Conservation (phyloP, 2,797 vertebrate species). For the Euphonia xanthogaster region DNA sequence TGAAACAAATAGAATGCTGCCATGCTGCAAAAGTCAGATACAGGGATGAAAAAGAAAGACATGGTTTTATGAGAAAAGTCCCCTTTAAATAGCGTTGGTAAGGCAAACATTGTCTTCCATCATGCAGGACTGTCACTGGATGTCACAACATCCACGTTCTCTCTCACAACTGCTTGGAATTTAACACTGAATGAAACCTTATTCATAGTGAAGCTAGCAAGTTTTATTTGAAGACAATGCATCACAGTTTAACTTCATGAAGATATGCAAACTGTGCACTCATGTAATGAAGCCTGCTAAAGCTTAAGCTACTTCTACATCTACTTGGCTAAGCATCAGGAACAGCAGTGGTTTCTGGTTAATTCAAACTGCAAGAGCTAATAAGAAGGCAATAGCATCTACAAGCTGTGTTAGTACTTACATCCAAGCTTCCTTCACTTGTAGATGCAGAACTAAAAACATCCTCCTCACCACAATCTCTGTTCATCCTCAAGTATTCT, state of each 20-base stretch:
- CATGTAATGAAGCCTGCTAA: not conserved
- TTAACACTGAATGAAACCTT: not conserved
- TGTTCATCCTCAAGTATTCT: slow-evolving; percentile 32
- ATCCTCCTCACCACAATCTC: slow-evolving; percentile 67
- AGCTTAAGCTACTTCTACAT: not conserved
- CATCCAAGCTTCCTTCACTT: slow-evolving; percentile 65
- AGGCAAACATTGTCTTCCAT: not conserved
- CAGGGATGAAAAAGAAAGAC: not conserved
- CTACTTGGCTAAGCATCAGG: slow-evolving; percentile 1
- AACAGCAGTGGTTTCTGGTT: not conserved
- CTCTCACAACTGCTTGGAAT: not conserved
- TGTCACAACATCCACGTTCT: not conserved
- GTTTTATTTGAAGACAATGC: not conserved
- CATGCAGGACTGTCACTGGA: not conserved
- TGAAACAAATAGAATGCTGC: not conserved
- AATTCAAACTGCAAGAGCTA: slow-evolving; percentile 3
- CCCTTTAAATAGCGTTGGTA: not conserved
- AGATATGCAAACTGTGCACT: not conserved
- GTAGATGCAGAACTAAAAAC: slow-evolving; percentile 48
- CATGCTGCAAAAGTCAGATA: not conserved
- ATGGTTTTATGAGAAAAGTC: not conserved
- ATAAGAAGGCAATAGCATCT: not conserved
- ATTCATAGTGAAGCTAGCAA: not conserved
- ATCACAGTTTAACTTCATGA: not conserved
- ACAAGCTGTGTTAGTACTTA: slow-evolving; percentile 67